A percentile compares a stretch with the other conserved stretches of the same genome.
These are phyloP conservation scores for Eristalinus aeneus DNA, from an alignment of 2,888 invertebrate genomes.

Conservation along the genomic window DNA sequence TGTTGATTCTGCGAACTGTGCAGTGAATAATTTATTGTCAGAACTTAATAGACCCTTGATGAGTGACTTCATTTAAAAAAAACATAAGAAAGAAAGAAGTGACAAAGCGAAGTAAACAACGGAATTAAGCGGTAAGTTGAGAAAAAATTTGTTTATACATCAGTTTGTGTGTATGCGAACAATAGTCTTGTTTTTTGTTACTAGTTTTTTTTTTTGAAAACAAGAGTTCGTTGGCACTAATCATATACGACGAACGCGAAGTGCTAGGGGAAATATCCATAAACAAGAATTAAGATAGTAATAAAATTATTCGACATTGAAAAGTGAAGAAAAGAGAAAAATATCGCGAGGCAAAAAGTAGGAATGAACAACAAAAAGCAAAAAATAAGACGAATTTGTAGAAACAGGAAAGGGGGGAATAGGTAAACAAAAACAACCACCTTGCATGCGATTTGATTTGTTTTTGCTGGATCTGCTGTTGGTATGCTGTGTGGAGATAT, in stretches of 20 bases:
- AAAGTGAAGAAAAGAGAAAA: constrained; percentile 26
- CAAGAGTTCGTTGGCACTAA: constrained; percentile 47
- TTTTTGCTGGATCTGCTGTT: constrained; percentile 9
- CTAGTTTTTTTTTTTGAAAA: constrained; percentile 18
- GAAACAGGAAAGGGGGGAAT: constrained; percentile 57
- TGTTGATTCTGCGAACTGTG: background rate
- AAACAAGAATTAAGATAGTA: constrained; percentile 18
- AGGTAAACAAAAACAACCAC: constrained; percentile 70
- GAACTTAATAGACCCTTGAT: background rate
- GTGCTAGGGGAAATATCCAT: background rate
- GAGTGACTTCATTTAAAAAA: background rate
- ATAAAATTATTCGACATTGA: constrained; percentile 59
- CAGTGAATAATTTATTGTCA: background rate
- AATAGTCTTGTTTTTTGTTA: constrained; percentile 32
- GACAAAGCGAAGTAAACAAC: background rate
- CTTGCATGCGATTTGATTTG: constrained; percentile 65
- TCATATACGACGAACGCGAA: background rate
- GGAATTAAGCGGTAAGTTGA: constrained; percentile 41
- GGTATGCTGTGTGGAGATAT: constrained; percentile 13
- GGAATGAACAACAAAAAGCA: constrained; percentile 10
- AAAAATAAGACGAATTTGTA: constrained; percentile 15
- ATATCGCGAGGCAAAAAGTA: constrained; percentile 10
- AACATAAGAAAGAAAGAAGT: background rate
- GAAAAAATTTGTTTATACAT: background rate
- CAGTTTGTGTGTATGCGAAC: background rate